Conservation (phyloP, 2,797 vertebrate genomes). For the Hybognathus amarus region DNA sequence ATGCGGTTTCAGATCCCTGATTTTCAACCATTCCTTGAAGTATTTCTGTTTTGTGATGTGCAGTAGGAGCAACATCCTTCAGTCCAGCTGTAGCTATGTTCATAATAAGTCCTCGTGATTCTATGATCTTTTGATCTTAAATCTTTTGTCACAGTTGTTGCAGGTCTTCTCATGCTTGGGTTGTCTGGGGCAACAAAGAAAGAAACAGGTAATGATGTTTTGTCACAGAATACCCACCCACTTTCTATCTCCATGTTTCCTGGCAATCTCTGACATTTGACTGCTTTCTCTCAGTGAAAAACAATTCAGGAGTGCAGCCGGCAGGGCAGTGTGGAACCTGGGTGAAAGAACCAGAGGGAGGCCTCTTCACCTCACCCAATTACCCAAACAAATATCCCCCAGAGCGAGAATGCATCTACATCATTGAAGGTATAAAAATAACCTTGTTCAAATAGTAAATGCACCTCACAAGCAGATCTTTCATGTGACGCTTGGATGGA, state of each 20-base stretch:
- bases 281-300: slow-evolving; percentile 82
- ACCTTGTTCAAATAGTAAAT: neutral
- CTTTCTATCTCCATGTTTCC: slow-evolving; percentile 27
- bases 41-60: neutral
- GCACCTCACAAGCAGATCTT: slow-evolving; percentile 5
- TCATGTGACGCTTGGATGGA: slow-evolving; percentile 14
- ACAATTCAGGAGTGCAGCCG: slow-evolving; percentile 93
- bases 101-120: slow-evolving; percentile 1
- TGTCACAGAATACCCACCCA: slow-evolving; percentile 20
- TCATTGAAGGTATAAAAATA: slow-evolving; percentile 92
- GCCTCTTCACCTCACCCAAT: slow-evolving; percentile 96
- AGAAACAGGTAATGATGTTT: slow-evolving; percentile 86
- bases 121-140: slow-evolving; percentile 50
- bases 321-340: slow-evolving; percentile 95
- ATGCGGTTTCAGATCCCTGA: neutral
- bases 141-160: slow-evolving; percentile 88
- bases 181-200: slow-evolving; percentile 96
- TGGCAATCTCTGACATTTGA: slow-evolving; percentile 42
- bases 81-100: neutral
- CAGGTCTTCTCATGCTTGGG: slow-evolving; percentile 98
- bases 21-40: neutral
- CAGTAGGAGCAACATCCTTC: neutral
- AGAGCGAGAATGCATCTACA: slow-evolving; percentile 96
- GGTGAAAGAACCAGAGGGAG: slow-evolving; percentile 96
- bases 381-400: slow-evolving; percentile 98